Evolutionary conservation across 2,113 vertebrate species (phyloP).

Genomic region (Gallinago media): DNA sequence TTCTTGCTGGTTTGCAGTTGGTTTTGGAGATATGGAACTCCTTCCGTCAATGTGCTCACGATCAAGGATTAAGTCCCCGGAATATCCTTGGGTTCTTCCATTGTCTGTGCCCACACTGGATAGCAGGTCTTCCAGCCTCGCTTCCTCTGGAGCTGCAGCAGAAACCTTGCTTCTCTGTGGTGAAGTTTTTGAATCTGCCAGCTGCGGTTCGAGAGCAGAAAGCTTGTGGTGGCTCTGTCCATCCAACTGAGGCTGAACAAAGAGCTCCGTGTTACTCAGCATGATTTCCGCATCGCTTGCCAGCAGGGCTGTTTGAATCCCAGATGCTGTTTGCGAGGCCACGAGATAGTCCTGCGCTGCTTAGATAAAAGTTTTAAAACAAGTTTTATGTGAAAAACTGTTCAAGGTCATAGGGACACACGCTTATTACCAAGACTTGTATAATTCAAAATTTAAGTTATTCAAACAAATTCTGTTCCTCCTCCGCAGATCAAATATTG

Average conservation of each 20-base stretch:
- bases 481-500: background rate
- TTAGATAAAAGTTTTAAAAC: background rate
- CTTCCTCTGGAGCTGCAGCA: background rate
- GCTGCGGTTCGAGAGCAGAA: background rate
- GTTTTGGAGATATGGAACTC: background rate
- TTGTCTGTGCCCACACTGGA: background rate
- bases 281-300: background rate
- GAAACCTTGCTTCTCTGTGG: background rate
- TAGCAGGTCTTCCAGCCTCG: background rate
- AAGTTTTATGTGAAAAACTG: background rate
- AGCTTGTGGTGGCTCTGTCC: background rate
- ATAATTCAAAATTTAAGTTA: background rate
- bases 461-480: background rate
- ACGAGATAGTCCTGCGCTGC: constrained; percentile 7
- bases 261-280: constrained; percentile 50
- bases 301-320: background rate
- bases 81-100: background rate
- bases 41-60: accelerated
- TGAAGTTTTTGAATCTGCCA: background rate
- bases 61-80: background rate
- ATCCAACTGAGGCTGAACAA: background rate
- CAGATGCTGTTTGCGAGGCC: background rate
- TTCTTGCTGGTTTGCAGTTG: background rate
- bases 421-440: background rate
- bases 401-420: background rate